A percentile compares a stretch with the other conserved stretches of the same genome.
These are phyloP conservation scores for Circaetus gallicus DNA, from an alignment of 2,113 vertebrate genomes.

Conservation along the genomic window DNA sequence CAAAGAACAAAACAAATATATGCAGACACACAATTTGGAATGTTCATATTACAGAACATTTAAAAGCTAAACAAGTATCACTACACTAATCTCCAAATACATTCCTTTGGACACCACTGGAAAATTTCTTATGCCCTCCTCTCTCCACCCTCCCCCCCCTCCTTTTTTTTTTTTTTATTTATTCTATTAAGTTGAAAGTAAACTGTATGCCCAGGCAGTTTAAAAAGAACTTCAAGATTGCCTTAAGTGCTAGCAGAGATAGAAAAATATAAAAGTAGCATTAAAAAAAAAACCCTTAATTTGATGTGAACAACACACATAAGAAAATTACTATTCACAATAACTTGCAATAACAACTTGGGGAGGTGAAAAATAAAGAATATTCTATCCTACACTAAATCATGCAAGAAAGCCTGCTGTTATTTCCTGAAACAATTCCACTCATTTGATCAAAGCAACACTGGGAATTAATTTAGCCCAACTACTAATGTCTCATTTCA, in stretches of 20 bases:
- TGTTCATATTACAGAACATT: neutral
- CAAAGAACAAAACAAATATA: neutral
- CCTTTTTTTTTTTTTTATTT: neutral
- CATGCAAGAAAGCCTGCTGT: neutral
- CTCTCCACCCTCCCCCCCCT: rapidly evolving
- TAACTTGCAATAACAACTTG: neutral
- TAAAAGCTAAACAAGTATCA: neutral
- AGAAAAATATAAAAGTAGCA: neutral
- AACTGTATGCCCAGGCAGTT: neutral
- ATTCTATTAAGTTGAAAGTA: neutral
- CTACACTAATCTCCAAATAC: neutral
- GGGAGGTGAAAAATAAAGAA: neutral
- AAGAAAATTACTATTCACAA: neutral
- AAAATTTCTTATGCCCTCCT: neutral
- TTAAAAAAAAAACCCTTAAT: neutral
- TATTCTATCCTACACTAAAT: neutral
- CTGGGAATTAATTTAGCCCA: neutral
- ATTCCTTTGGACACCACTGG: neutral
- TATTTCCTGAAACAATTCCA: neutral
- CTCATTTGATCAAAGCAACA: neutral
- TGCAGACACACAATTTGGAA: neutral
- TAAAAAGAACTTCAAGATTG: neutral
- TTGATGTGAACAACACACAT: neutral
- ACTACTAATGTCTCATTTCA: neutral
- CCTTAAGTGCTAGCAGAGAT: neutral